Base-by-base conservation (phyloP, 2,888 invertebrate species). In the Panorpa germanica region DNA sequence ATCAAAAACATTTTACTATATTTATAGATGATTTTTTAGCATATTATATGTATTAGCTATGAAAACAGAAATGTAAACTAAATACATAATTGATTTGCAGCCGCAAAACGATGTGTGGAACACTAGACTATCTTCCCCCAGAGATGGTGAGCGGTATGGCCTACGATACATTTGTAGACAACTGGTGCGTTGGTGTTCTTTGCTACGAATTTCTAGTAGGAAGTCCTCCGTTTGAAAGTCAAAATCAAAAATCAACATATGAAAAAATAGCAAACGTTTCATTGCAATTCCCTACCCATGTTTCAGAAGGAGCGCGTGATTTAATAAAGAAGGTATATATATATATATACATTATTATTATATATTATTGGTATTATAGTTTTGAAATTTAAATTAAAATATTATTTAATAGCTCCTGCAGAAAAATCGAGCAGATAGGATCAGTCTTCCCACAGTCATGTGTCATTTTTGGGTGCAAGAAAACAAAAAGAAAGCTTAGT, bases 171-270 rank as follows among this genome's bases (percentile, higher is more conserved):
- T 71, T 67, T 35, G 78, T 85, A 0, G 96, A 98, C 55, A 70
- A 88, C 42, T 98, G 96, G 96, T 90, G 91, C 45, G 61, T 90
- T 32, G 96, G 96, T 4, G 70, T 85, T 28, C 57, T 85, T 4
- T 76, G 86, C 37, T 98, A 85, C 42, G 96, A 98, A 52, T 90
- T 96, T 49, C 59, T 96, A 2, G 80, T 81, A 1, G 96, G 96
- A 0, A 65, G 63, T 34, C 90, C 96, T 0, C 96, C 96, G 1
- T 98, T 98, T 55, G 90, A 95, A 47, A 73, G 77, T 16, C 60
- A 63, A 27, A 61, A 62, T 1, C 64, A 68, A 32, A 67, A 71
- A 33, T 63, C 63, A 40, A 85, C 85, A 0, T 83, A 82, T 43
- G 57, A 59, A 5, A 71, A 68, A 43, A 85, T 85, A 38, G 55